phyloP scores from a whole-genome alignment of 2,888 invertebrate species.

The Clitarchus hookeri region DNA sequence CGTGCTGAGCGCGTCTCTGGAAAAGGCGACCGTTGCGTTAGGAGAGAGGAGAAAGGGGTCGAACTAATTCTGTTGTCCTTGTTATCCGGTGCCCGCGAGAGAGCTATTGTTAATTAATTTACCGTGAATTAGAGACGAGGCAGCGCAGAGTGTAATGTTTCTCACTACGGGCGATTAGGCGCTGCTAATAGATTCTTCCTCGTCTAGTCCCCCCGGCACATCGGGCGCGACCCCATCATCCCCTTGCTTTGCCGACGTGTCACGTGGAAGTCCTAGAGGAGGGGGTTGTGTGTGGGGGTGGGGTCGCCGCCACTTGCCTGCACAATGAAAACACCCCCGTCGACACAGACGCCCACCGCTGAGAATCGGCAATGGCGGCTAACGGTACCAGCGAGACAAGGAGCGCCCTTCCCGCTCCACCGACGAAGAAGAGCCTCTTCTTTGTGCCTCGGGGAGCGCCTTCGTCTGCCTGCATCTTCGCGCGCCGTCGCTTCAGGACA shows the following conservation, averaged over 20 bases:
- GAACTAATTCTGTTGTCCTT: conserved; percentile 4
- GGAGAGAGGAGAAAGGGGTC: neutral
- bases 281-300: neutral
- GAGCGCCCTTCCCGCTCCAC: neutral
- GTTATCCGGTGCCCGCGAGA: neutral
- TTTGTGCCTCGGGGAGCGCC: too few species aligned
- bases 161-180: neutral
- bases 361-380: neutral
- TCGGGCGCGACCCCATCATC: too few species aligned
- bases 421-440: too few species aligned
- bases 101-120: conserved; percentile 14
- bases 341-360: neutral
- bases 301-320: neutral
- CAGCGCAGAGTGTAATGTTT: conserved; percentile 7
- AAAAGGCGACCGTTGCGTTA: neutral
- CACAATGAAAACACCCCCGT: neutral
- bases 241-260: too few species aligned
- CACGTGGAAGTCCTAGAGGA: neutral
- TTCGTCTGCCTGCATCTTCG: too few species aligned
- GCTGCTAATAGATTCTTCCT: conserved; percentile 4
- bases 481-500: too few species aligned
- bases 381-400: neutral
- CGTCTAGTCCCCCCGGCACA: neutral
- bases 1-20: neutral
- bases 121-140: conserved; percentile 14